These are phyloP conservation scores for Eristalis arbustorum DNA, from an alignment of 2,888 invertebrate species.

Conservation along the genomic window DNA sequence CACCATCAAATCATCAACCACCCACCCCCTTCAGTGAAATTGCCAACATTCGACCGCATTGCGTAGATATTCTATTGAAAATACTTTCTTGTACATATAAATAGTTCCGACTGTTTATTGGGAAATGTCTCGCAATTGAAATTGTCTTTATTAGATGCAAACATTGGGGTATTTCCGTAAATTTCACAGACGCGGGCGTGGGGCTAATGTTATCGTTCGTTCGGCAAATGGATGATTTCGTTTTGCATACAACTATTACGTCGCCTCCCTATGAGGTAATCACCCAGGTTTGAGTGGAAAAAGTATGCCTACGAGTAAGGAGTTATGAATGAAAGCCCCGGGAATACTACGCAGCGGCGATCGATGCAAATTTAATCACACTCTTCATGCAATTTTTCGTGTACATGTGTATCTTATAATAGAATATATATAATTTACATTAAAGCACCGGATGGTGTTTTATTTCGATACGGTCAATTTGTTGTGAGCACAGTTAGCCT, in stretches of 20 bases:
- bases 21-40: constrained; percentile 30
- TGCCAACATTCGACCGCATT: constrained; percentile 68
- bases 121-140: not conserved
- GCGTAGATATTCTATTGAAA: constrained; percentile 46
- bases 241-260: constrained; percentile 40
- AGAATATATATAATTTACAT: not conserved
- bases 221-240: not conserved
- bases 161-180: not conserved
- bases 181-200: constrained; percentile 28
- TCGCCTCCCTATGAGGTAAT: constrained; percentile 54
- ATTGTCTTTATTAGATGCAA: not conserved
- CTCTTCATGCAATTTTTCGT: not conserved
- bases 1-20: not conserved
- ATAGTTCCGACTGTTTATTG: not conserved
- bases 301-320: constrained; percentile 18
- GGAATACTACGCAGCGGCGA: constrained; percentile 16
- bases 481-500: not conserved
- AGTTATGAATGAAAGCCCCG: constrained; percentile 58
- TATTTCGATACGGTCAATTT: not conserved
- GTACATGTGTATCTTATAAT: not conserved
- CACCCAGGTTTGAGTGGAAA: constrained; percentile 2
- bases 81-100: not conserved
- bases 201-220: not conserved
- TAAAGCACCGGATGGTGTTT: not conserved
- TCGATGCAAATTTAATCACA: not conserved